phyloP scores from a whole-genome alignment of 1,140 invertebrate genomes.

The Eumeta japonica region DNA sequence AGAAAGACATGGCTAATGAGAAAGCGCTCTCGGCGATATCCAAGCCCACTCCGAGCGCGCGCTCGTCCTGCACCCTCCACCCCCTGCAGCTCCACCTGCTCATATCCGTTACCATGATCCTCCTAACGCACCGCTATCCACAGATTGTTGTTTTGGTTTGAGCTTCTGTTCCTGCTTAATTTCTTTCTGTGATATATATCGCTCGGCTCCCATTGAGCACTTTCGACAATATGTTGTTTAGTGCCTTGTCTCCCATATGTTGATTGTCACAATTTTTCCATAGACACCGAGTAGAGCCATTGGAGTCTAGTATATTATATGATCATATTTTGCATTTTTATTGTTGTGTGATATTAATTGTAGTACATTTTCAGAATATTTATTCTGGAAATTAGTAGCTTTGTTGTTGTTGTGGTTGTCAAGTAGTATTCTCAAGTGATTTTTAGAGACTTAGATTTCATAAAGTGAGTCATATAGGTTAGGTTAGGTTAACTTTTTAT shows the following conservation, averaged over 20 bases:
- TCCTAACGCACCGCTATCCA: slow-evolving; percentile 63
- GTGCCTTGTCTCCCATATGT: slow-evolving; percentile 21
- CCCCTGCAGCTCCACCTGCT: slow-evolving; percentile 62
- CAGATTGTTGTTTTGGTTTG: slow-evolving; percentile 58
- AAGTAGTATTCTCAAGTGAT: too few relatives aligned
- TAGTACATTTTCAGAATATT: too few relatives aligned
- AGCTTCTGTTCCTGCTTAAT: slow-evolving; percentile 22
- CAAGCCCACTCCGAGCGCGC: slow-evolving; percentile 23
- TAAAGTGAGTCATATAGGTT: too few relatives aligned
- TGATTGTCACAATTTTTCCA: too few relatives aligned
- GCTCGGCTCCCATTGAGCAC: slow-evolving; percentile 26
- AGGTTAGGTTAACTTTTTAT: too few relatives aligned
- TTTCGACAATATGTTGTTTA: slow-evolving; percentile 26
- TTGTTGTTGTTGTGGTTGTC: too few relatives aligned
- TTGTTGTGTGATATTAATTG: too few relatives aligned
- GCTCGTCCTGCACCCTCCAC: slow-evolving; percentile 59
- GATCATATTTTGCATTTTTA: too few relatives aligned
- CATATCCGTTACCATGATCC: slow-evolving; percentile 62
- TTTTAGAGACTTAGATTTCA: too few relatives aligned
- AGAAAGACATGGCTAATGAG: slow-evolving; percentile 35
- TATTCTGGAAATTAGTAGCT: too few relatives aligned
- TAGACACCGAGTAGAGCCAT: too few relatives aligned
- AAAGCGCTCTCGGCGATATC: slow-evolving; percentile 54
- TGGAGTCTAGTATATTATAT: too few relatives aligned
- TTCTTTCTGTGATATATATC: slow-evolving; percentile 27